These are phyloP conservation scores for Nomada ruficornis DNA, from an alignment of 2,888 invertebrate genomes.

Conservation along the genomic window DNA sequence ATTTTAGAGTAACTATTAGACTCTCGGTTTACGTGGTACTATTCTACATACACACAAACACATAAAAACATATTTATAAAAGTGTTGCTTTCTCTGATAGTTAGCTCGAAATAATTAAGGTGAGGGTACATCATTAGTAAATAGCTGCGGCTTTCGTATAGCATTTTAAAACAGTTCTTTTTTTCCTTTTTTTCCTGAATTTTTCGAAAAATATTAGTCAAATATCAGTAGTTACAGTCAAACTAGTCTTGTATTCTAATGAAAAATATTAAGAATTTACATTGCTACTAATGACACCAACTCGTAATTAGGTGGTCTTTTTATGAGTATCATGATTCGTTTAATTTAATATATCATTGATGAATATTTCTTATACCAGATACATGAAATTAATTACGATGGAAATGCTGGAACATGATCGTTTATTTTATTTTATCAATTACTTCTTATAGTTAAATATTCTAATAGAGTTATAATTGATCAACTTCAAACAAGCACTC, in stretches of 20 bases:
- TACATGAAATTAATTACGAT: not conserved
- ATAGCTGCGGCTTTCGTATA: constrained; percentile 33
- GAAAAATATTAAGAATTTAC: not conserved
- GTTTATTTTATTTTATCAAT: too few species aligned
- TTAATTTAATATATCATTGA: not conserved
- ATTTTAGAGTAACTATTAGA: constrained; percentile 53
- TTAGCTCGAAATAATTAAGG: constrained; percentile 41
- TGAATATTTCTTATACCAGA: not conserved
- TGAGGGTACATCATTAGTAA: constrained; percentile 45
- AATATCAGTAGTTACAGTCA: not conserved
- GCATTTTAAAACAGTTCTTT: not conserved
- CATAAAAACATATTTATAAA: constrained; percentile 17
- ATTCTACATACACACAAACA: constrained; percentile 23
- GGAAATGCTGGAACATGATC: not conserved
- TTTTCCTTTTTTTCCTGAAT: too few species aligned
- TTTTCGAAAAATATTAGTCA: not conserved
- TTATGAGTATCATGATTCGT: not conserved
- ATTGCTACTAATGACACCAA: not conserved
- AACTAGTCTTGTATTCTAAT: not conserved
- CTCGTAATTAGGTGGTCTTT: constrained; percentile 19
- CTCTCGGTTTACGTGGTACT: constrained; percentile 42
- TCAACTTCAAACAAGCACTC: constrained; percentile 34
- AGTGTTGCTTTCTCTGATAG: constrained; percentile 37
- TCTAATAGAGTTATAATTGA: not conserved
- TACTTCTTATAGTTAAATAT: not conserved